A percentile compares a stretch with the other conserved stretches of the same genome.
Evolutionary conservation across 1,140 invertebrate genomes (phyloP).

Genomic region (Neodiprion virginianus): DNA sequence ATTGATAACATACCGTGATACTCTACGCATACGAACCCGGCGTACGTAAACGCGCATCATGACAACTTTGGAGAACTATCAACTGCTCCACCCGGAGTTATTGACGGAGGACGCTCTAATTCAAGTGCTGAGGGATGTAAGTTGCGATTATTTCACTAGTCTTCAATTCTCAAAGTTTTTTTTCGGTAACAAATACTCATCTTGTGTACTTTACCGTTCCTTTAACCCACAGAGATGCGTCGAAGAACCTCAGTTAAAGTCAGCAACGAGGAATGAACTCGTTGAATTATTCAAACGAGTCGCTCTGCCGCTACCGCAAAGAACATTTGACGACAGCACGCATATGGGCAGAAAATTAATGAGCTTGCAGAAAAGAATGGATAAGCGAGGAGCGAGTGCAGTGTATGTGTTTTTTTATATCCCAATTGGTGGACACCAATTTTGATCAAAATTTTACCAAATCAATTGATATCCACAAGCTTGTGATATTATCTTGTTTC

Average conservation of each 20-base stretch:
- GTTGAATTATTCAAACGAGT: slow-evolving; percentile 44
- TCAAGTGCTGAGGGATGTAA: slow-evolving; percentile 42
- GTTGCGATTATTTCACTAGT: slow-evolving; percentile 9
- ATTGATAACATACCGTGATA: no score
- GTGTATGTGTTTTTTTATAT: slow-evolving; percentile 22
- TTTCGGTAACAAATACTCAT: not conserved
- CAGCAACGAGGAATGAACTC: slow-evolving; percentile 36
- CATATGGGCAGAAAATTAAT: slow-evolving; percentile 30
- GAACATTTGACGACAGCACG: slow-evolving; percentile 27
- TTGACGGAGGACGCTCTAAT: slow-evolving; percentile 40
- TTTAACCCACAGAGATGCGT: slow-evolving; percentile 43
- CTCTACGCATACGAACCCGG: no score
- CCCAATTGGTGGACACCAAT: slow-evolving; percentile 1
- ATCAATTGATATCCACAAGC: not conserved
- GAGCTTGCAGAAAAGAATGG: slow-evolving; percentile 21
- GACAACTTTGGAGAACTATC: slow-evolving; percentile 13
- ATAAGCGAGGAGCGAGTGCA: slow-evolving; percentile 14
- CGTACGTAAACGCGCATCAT: not conserved
- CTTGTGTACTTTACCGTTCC: slow-evolving; percentile 12
- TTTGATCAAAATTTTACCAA: not conserved
- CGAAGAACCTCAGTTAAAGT: slow-evolving; percentile 30
- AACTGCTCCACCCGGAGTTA: slow-evolving; percentile 39
- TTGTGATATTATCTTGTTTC: slow-evolving; percentile 9
- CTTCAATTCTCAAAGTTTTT: slow-evolving; percentile 7
- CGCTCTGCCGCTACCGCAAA: slow-evolving; percentile 44